Evolutionary conservation across 2,113 vertebrate species (phyloP), one percentile per base, ranked within the genome.

Genomic region (Atherinomorus stipes): DNA sequence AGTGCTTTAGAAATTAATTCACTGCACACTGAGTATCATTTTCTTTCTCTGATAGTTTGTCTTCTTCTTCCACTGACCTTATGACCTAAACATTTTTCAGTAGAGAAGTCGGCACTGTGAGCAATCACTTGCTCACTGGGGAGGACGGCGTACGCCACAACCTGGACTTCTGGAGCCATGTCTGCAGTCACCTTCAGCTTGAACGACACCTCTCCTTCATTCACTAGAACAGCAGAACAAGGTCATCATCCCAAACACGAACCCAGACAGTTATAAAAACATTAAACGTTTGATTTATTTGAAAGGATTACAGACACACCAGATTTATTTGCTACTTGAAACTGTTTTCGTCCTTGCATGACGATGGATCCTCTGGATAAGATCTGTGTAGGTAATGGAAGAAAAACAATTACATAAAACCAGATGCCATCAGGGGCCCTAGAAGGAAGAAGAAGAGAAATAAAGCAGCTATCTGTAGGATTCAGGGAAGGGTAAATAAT

Each of bases 21-120:
- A n/a, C n/a, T n/a, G n/a, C n/a, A n/a, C n/a, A n/a, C n/a, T n/a
- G n/a, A n/a, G n/a, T n/a, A n/a, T n/a, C n/a, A n/a, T n/a, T n/a
- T n/a, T n/a, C n/a, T n/a, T n/a, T n/a, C n/a, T n/a, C n/a, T n/a
- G n/a, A n/a, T n/a, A n/a, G n/a, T n/a, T n/a, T 28, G 3, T 37
- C 0, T 2, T 34, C 11, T 51, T 22, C 31, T 62, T 9, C 7
- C 2, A 38, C 82, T 85, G 62, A 97, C 96, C 95, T 96, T 93
- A 80, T 97, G 94, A 65, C 57, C 86, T 77, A 96, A 97, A 80
- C 96, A 97, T 37, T 95, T 90, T 21, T 96, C 82, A 0, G 88
- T 88, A 5, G 18, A 7, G 70, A 97, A 93, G 18, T 67, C 83
- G 22, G 75, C 84, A n/a, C 83, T 95, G 56, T 95, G 84, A 11